Evolutionary conservation across 1,140 invertebrate genomes (phyloP), one percentile per base, ranked within the genome.

Genomic region (Pogonomyrmex barbatus): DNA sequence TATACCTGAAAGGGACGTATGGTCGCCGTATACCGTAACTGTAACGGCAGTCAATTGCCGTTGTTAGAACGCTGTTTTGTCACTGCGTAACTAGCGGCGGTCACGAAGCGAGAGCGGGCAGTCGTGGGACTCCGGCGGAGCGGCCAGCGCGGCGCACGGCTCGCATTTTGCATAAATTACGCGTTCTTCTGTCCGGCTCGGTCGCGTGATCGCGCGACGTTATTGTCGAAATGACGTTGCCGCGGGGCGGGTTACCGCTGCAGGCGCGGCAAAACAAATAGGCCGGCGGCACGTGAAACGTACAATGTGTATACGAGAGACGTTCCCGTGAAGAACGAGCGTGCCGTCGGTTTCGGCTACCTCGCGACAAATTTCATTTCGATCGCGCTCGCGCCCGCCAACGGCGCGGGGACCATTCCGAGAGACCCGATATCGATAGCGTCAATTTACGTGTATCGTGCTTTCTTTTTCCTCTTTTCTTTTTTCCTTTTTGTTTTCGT

Each of bases 111-210:
- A 54, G n/a, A 54, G n/a, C 76, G 60, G 17, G 10, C 17, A 42
- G 58, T 67, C 68, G 73, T 47, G 50, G 50, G 67, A n/a, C n/a
- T n/a, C 75, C 71, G 54, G 62, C 60, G 8, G 24, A 6, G 33
- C 39, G 73, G 42, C 36, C 58, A 9, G 60, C 14, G 24, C 14
- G 82, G 50, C 47, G 30, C 67, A 24, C 47, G 60, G 65, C 45
- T 78, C 65, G 81, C 88, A 63, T 89, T 90, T 89, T 90, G 85
- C 89, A 90, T 90, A 90, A 90, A 90, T 90, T 90, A 87, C 54
- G 71, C 75, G 58, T 90, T 70, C 85, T 85, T 87, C 88, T 75
- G 79, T 77, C 88, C 83, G 56, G 54, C 62, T 65, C 12, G 63
- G 47, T 81, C 85, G 89, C 89, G 89, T 90, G 89, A 77, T 82